Conservation (phyloP, 2,797 vertebrate genomes). For the Nannoperca obscura region DNA sequence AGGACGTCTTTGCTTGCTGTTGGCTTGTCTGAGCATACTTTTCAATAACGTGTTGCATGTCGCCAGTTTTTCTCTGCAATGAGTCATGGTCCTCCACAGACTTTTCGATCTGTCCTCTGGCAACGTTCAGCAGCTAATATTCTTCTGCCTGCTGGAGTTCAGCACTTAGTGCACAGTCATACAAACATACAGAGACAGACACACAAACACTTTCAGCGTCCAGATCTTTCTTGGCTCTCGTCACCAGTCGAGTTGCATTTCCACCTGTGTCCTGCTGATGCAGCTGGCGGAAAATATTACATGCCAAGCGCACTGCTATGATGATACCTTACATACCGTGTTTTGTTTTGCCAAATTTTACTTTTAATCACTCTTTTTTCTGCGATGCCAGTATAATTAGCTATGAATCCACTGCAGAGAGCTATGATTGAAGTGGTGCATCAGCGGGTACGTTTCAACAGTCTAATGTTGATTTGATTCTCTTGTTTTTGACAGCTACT, state of each 20-base stretch:
- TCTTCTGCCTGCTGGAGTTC: slow-evolving; percentile 36
- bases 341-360: slow-evolving; percentile 68
- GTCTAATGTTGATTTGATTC: slow-evolving; percentile 21
- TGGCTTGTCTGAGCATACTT: neutral
- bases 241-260: slow-evolving; percentile 69
- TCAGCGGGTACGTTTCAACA: slow-evolving; percentile 18
- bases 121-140: slow-evolving; percentile 50
- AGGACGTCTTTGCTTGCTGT: neutral
- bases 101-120: slow-evolving; percentile 38
- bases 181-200: slow-evolving; percentile 52
- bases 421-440: slow-evolving; percentile 44
- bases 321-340: slow-evolving; percentile 67
- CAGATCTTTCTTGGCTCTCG: slow-evolving; percentile 73
- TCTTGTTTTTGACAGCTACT: neutral
- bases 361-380: slow-evolving; percentile 68
- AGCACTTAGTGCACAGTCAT: slow-evolving; percentile 38
- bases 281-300: slow-evolving; percentile 71
- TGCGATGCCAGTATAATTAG: slow-evolving; percentile 51
- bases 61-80: slow-evolving; percentile 28
- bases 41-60: slow-evolving; percentile 9
- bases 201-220: slow-evolving; percentile 51
- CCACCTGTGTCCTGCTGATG: slow-evolving; percentile 77
- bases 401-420: slow-evolving; percentile 48
- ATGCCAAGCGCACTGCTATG: slow-evolving; percentile 66
- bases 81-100: slow-evolving; percentile 25